Percentiles rank a stretch among this genome's conserved stretches.
Evolutionary conservation across 2,113 vertebrate genomes (phyloP).

Genomic region (Pangasianodon hypophthalmus): DNA sequence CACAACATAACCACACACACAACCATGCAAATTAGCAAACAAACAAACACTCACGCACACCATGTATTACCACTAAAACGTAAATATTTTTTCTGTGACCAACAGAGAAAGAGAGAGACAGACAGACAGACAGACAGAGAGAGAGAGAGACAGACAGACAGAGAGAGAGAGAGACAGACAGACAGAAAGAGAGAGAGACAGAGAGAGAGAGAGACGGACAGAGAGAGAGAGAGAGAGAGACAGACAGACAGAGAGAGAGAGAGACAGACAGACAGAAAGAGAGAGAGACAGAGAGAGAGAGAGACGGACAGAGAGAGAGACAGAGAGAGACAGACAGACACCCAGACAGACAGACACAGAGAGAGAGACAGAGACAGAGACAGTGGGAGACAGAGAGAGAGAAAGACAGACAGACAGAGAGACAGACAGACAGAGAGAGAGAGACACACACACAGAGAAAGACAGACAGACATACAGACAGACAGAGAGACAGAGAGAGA

Average conservation of each 20-base stretch:
- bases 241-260: neutral
- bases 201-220: neutral
- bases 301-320: conserved; percentile 43
- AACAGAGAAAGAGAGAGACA: neutral
- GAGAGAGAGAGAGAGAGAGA: neutral
- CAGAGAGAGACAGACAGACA: neutral
- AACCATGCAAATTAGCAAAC: conserved; percentile 5
- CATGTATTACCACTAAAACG: neutral
- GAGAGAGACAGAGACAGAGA: neutral
- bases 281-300: neutral
- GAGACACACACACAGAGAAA: neutral
- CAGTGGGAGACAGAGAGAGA: neutral
- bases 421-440: neutral
- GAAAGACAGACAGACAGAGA: neutral
- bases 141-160: conserved; percentile 33
- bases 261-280: neutral
- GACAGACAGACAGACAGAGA: conserved; percentile 30
- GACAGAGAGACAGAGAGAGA: neutral
- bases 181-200: neutral
- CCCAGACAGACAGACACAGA: neutral
- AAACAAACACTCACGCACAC: conserved; percentile 21
- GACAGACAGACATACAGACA: neutral
- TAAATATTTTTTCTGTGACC: neutral
- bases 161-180: neutral
- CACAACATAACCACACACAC: conserved; percentile 12